phyloP scores from a whole-genome alignment of 2,113 vertebrate genomes.

The Cariama cristata region DNA sequence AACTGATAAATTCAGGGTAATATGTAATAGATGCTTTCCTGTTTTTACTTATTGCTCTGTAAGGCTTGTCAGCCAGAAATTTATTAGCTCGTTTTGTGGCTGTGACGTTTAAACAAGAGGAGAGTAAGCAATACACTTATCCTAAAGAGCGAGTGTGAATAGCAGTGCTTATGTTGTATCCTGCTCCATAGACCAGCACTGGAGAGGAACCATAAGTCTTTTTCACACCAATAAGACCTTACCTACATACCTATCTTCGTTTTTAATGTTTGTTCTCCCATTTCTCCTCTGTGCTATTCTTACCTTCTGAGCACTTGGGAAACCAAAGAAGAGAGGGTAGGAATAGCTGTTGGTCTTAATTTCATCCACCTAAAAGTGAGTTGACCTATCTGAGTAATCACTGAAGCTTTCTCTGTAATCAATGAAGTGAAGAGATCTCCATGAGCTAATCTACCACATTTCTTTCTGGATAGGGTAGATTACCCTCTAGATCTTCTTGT shows the following conservation, averaged over 20 bases:
- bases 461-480: neutral
- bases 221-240: neutral
- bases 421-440: neutral
- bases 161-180: neutral
- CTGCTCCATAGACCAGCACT: neutral
- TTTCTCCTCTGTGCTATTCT: neutral
- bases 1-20: constrained; percentile 72
- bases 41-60: constrained; percentile 79
- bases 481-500: neutral
- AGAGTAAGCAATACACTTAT: neutral
- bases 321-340: neutral
- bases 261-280: neutral
- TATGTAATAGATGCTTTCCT: constrained; percentile 81
- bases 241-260: neutral
- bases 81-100: constrained; percentile 59
- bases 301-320: neutral
- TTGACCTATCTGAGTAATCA: neutral
- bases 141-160: neutral
- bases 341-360: neutral
- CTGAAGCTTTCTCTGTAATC: neutral
- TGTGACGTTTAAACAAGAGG: constrained; percentile 49
- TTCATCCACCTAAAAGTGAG: neutral
- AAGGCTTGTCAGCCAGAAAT: constrained; percentile 64
- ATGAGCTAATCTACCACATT: neutral
- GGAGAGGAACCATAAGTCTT: neutral